Conservation (phyloP, 2,888 invertebrate species). For the Heliconius aoede region DNA sequence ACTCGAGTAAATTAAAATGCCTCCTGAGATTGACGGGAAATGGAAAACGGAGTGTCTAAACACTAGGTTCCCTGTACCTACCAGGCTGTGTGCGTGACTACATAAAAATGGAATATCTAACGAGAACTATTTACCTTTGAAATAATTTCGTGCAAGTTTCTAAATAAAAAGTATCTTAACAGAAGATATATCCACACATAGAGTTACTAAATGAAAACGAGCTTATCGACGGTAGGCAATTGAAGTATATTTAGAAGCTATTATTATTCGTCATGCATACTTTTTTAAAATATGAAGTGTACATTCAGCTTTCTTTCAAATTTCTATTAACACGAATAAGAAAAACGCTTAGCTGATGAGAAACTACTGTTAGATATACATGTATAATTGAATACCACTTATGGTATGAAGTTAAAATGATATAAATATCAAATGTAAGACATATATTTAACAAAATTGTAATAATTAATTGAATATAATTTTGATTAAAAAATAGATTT, state of each 20-base stretch:
- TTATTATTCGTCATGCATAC: neutral
- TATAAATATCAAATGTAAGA: too few species aligned
- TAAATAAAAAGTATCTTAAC: neutral
- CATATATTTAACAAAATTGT: too few species aligned
- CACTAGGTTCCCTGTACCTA: too few species aligned
- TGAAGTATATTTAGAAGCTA: neutral
- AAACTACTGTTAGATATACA: neutral
- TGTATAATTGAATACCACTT: neutral
- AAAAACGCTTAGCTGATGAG: too few species aligned
- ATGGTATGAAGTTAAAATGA: too few species aligned
- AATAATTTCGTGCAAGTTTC: neutral
- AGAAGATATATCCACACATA: neutral
- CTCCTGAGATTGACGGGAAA: too few species aligned
- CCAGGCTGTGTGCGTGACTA: too few species aligned
- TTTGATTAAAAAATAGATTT: too few species aligned
- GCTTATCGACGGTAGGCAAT: neutral
- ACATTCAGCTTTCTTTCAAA: conserved; percentile 1
- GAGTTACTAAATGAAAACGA: neutral
- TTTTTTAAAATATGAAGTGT: neutral
- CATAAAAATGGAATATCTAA: too few species aligned
- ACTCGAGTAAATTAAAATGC: too few species aligned
- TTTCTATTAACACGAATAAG: neutral
- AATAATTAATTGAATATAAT: too few species aligned
- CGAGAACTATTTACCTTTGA: neutral
- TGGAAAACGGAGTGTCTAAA: too few species aligned